Conservation (phyloP, 2,113 vertebrate species). For the Marcusenius ussheri region DNA sequence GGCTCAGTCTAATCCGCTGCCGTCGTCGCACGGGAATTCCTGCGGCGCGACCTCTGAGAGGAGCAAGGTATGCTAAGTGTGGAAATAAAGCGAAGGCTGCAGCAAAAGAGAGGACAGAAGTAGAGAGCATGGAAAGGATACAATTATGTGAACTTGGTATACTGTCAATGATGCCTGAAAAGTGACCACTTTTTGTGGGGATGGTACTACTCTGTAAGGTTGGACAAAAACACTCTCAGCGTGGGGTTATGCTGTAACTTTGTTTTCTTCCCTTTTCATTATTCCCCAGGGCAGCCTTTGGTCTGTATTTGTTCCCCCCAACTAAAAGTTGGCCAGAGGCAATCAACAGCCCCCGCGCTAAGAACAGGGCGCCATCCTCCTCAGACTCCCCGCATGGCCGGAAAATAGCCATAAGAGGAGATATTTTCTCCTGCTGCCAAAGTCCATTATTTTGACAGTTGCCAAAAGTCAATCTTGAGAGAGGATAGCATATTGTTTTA, state of each 20-base stretch:
- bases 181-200: conserved; percentile 4
- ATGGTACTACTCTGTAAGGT: conserved; percentile 17
- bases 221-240: neutral
- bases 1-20: neutral
- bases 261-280: conserved; percentile 27
- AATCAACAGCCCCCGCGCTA: neutral
- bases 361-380: neutral
- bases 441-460: conserved; percentile 2
- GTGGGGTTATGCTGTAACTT: neutral
- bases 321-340: conserved; percentile 16
- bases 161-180: conserved; percentile 1
- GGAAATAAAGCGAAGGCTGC: neutral
- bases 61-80: neutral
- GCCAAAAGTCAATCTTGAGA: neutral
- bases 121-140: neutral
- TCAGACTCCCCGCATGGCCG: neutral
- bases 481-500: neutral
- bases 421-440: neutral
- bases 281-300: conserved; percentile 19
- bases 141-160: neutral
- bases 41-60: neutral
- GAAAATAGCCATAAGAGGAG: neutral
- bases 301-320: conserved; percentile 21
- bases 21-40: neutral
- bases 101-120: neutral